Evolutionary conservation across 2,888 invertebrate species (phyloP).

Genomic region (Aethes cnicana): DNA sequence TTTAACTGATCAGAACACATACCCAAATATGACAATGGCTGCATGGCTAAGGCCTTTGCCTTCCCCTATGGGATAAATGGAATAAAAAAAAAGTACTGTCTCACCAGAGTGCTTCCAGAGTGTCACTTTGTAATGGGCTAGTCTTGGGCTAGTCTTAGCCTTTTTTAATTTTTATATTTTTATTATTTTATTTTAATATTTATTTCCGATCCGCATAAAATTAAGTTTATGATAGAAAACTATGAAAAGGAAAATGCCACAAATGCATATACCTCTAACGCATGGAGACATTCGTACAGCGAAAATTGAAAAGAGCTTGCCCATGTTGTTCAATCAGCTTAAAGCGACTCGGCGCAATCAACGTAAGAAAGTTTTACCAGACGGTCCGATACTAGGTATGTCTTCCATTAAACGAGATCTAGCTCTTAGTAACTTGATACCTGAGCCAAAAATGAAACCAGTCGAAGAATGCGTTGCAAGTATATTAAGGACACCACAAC

Average conservation of each 20-base stretch:
- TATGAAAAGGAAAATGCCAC: slow-evolving; percentile 35
- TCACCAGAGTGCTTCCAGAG: no score
- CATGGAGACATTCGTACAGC: slow-evolving; percentile 19
- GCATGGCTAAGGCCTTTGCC: no score
- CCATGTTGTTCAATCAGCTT: slow-evolving; percentile 19
- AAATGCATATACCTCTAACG: slow-evolving; percentile 26
- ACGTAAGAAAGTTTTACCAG: neutral
- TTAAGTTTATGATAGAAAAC: slow-evolving; percentile 37
- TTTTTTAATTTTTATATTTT: no score
- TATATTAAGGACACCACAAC: slow-evolving; percentile 16
- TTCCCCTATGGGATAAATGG: no score
- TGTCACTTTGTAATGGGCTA: no score
- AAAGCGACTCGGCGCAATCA: slow-evolving; percentile 20
- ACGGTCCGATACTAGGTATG: neutral
- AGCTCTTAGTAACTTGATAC: neutral
- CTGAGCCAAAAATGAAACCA: slow-evolving; percentile 29
- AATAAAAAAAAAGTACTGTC: no score
- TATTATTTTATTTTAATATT: neutral
- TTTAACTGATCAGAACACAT: no score
- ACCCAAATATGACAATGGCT: no score
- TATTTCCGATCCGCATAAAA: slow-evolving; percentile 27
- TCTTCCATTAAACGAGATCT: neutral
- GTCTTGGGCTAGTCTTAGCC: neutral
- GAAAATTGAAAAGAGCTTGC: slow-evolving; percentile 19
- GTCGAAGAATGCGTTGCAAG: slow-evolving; percentile 25